These are phyloP conservation scores for Eulemur rubriventer DNA, from an alignment of 2,797 vertebrate species.

Conservation along the genomic window DNA sequence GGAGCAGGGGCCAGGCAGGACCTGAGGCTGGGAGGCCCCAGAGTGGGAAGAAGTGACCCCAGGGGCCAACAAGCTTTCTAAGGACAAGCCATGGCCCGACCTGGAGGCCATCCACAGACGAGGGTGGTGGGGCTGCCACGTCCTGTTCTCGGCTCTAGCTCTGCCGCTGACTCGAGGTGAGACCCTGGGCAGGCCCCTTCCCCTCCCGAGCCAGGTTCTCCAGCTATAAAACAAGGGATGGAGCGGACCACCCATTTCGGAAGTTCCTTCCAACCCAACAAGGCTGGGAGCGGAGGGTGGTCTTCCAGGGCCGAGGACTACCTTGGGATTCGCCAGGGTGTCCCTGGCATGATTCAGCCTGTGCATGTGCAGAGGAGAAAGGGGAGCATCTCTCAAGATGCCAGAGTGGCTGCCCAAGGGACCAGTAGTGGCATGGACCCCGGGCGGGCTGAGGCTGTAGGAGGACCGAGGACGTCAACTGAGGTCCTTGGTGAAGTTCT, in stretches of 20 bases:
- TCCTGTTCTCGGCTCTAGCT: background rate
- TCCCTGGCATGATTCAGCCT: background rate
- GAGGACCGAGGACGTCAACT: background rate
- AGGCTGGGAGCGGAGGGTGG: background rate
- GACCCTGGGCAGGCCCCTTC: background rate
- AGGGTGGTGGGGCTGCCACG: rapidly evolving
- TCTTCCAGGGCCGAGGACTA: background rate
- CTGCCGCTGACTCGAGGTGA: background rate
- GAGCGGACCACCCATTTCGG: background rate
- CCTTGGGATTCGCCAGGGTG: background rate
- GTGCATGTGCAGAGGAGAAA: background rate
- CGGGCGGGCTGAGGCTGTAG: background rate
- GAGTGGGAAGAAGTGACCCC: background rate
- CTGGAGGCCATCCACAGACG: background rate
- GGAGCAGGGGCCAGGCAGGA: background rate
- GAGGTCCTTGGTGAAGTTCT: background rate
- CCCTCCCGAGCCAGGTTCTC: background rate
- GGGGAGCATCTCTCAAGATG: background rate
- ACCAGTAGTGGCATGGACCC: background rate
- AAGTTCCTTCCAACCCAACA: background rate
- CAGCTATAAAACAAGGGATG: background rate
- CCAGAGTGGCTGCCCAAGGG: background rate
- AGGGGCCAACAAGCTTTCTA: background rate
- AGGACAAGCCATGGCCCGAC: background rate
- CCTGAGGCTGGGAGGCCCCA: background rate